These are phyloP conservation scores for Cerastis leucographa DNA, from an alignment of 2,888 invertebrate species.

Conservation along the genomic window DNA sequence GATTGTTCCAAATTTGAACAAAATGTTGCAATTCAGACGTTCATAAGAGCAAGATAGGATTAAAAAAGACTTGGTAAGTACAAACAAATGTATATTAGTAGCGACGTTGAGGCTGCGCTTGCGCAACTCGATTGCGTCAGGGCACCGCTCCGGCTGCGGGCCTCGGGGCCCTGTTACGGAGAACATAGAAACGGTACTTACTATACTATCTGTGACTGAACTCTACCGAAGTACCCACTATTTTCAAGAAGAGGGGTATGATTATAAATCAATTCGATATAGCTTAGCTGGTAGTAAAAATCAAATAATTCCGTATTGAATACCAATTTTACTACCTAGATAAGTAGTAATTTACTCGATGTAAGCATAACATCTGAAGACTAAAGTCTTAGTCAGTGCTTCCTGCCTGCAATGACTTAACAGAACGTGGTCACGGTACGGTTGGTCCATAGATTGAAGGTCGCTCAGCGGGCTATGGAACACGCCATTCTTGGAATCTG, in stretches of 20 bases:
- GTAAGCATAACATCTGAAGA: conserved; percentile 3
- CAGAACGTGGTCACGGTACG: neutral
- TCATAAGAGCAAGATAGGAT: conserved; percentile 12
- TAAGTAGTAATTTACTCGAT: neutral
- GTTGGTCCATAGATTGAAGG: neutral
- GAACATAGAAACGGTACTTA: conserved; percentile 55
- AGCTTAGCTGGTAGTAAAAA: neutral
- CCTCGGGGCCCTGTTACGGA: conserved; percentile 49
- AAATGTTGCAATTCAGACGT: neutral
- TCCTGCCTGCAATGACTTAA: neutral
- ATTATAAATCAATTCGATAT: neutral
- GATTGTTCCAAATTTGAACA: neutral
- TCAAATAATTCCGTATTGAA: neutral
- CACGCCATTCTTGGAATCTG: neutral
- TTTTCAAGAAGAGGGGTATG: neutral
- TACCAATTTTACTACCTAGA: neutral
- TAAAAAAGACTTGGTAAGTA: conserved; percentile 14
- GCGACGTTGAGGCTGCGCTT: conserved; percentile 62
- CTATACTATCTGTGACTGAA: conserved; percentile 12
- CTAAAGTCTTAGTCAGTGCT: neutral
- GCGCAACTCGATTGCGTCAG: conserved; percentile 75
- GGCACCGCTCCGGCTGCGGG: conserved; percentile 58
- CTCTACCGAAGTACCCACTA: neutral
- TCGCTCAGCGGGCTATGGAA: neutral
- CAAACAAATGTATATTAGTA: conserved; percentile 35